Base-by-base conservation (phyloP, 2,888 invertebrate genomes). In the Digitonthophagus gazella region DNA sequence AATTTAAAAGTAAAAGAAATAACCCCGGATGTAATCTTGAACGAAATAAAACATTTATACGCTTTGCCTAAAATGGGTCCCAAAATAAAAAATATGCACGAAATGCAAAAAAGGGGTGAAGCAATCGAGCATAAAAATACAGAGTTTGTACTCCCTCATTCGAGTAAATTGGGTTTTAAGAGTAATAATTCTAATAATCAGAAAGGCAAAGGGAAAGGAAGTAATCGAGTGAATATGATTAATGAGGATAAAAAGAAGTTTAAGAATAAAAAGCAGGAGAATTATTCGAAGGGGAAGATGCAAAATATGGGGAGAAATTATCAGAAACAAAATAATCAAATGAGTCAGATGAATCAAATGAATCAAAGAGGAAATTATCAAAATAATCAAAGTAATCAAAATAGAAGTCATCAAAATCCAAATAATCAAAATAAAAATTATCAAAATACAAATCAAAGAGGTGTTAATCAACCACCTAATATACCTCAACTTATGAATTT, bases 81-180 rank as follows among this genome's bases (percentile, higher is more conserved):
- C 0, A 71, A 72, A 44, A 74, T 75, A 5, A 67, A 64, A 56
- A 69, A 71, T 16, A 65, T 75, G 14, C 72, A 72, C 56, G n/a
- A 16, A 2, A 68, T 69, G 2, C 73, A 72, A 54, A 22, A 15
- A 5, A 15, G 18, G n/a, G 69, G 54, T 15, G 66, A 64, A 16
- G 16, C 63, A 5, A 66, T 15, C 2, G 80, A 80, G 22, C 79
- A 80, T 54, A 58, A 69, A 6, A 70, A 69, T 20, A 71, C 67
- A 6, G 71, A 69, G 64, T 19, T 66, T 55, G 74, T 70, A 0
- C 56, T 70, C 19, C 15, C 5, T 22, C 8, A 19, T 4, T 19
- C 61, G 61, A 61, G 18, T 3, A 20, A 61, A 14, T 16, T 8
- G 2, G 61, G 20, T 14, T 18, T 19, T 11, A 20, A 61, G 19